Conservation (phyloP, 2,113 vertebrate genomes). For the Barbus barbus region DNA sequence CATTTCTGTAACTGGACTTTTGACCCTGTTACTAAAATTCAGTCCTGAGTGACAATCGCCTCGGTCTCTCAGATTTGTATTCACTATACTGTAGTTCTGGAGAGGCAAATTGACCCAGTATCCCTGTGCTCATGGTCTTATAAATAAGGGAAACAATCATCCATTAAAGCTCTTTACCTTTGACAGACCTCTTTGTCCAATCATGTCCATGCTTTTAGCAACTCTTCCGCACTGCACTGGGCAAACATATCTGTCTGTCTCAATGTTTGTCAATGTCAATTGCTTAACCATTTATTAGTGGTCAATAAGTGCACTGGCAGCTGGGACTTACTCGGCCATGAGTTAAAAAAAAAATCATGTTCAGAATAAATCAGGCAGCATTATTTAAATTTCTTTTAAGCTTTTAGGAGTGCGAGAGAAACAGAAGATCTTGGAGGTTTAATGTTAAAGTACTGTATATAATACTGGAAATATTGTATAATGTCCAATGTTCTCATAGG, state of each 20-base stretch:
- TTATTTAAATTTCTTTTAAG: too few relatives aligned
- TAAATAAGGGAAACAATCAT: slow-evolving; percentile 42
- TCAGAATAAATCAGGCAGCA: slow-evolving; percentile 27
- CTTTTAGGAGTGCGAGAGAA: too few relatives aligned
- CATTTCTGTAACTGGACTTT: not conserved
- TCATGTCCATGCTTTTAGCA: slow-evolving; percentile 78
- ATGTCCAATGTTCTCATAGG: too few relatives aligned
- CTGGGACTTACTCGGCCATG: slow-evolving; percentile 65
- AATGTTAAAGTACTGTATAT: too few relatives aligned
- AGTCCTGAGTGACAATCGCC: not conserved
- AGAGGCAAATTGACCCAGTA: not conserved
- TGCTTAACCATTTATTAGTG: slow-evolving; percentile 79
- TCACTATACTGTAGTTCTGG: not conserved
- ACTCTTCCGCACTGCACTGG: slow-evolving; percentile 67
- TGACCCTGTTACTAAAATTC: not conserved
- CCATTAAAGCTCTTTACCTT: too few relatives aligned
- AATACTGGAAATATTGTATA: too few relatives aligned
- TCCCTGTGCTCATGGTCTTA: slow-evolving; percentile 58
- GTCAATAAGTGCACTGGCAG: slow-evolving; percentile 70
- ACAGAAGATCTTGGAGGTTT: too few relatives aligned
- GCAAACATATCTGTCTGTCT: slow-evolving; percentile 75
- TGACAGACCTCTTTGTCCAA: slow-evolving; percentile 61
- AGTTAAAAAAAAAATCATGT: too few relatives aligned
- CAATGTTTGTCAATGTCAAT: slow-evolving; percentile 78
- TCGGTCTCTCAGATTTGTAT: not conserved